These are phyloP conservation scores for Hirtodrosophila trivittata DNA, from an alignment of 2,888 invertebrate species.

Conservation along the genomic window DNA sequence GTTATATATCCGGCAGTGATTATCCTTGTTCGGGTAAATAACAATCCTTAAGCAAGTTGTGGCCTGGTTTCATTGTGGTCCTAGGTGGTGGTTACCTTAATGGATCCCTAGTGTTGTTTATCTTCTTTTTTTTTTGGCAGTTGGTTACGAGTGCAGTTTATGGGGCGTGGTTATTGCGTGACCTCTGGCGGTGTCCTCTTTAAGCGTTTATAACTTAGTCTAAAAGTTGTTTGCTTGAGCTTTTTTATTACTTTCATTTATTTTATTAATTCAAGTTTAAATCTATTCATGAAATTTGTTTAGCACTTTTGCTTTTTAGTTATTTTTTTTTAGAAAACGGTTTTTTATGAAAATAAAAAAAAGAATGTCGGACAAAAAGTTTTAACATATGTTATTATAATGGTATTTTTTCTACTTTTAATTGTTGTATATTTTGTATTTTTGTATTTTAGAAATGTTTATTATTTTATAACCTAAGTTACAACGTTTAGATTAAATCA, in stretches of 20 bases:
- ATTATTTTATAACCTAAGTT: conserved; percentile 47
- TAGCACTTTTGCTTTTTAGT: conserved; percentile 33
- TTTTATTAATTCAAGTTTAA: conserved; percentile 50
- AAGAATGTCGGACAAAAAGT: conserved; percentile 56
- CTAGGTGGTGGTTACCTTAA: too few species aligned
- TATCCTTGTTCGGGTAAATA: too few species aligned
- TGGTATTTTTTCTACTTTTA: conserved; percentile 4
- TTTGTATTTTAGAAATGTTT: conserved; percentile 17
- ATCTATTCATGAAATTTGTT: conserved; percentile 38
- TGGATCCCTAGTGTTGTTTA: too few species aligned
- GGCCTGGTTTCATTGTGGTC: too few species aligned
- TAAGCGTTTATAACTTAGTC: conserved; percentile 58
- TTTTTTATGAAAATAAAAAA: conserved; percentile 65
- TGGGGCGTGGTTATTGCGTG: conserved; percentile 42
- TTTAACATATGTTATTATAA: conserved; percentile 59
- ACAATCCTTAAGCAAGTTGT: too few species aligned
- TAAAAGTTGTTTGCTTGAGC: conserved; percentile 18
- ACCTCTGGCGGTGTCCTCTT: conserved; percentile 28
- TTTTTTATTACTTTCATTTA: conserved; percentile 36
- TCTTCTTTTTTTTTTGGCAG: conserved; percentile 70
- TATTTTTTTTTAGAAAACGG: conserved; percentile 30
- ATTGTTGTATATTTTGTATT: conserved; percentile 46
- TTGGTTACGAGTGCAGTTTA: conserved; percentile 65
- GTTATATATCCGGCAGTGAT: too few species aligned
- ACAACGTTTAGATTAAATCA: conserved; percentile 38